Evolutionary conservation across 2,888 invertebrate genomes (phyloP).

Genomic region (Hololepta plana): DNA sequence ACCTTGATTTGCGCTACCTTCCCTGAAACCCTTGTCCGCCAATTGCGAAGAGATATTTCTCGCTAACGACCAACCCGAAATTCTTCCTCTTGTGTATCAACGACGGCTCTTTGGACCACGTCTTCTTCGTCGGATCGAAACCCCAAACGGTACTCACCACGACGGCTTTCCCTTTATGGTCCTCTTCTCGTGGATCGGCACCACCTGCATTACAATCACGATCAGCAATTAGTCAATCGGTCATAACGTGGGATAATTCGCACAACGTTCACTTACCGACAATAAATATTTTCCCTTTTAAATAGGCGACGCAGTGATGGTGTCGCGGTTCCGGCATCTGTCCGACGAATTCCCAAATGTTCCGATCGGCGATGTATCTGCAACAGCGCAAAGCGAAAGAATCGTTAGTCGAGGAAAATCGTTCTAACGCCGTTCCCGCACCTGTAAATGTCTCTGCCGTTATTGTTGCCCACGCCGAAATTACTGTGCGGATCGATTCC

Average conservation of each 20-base stretch:
- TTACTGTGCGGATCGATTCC: conserved; percentile 45
- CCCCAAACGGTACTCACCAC: conserved; percentile 49
- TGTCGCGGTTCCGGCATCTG: conserved; percentile 51
- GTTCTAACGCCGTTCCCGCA: no score
- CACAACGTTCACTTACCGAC: conserved; percentile 33
- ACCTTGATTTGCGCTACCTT: no score
- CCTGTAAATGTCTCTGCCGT: conserved; percentile 40
- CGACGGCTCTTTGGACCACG: conserved; percentile 44
- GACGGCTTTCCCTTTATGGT: conserved; percentile 33
- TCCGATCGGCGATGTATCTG: conserved; percentile 39
- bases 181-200: conserved; percentile 42
- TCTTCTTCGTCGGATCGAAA: conserved; percentile 41
- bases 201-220: conserved; percentile 32
- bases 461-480: conserved; percentile 35
- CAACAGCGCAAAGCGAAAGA: no score
- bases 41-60: conserved; percentile 48
- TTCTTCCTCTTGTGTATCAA: conserved; percentile 43
- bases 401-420: no score
- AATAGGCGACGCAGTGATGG: conserved; percentile 45
- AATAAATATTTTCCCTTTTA: conserved; percentile 45
- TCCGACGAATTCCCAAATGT: conserved; percentile 47
- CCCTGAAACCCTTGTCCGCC: conserved; percentile 50
- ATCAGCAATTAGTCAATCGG: no score
- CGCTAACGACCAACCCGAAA: conserved; percentile 48
- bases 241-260: no score